Percentiles rank a stretch among this genome's conserved stretches.
Evolutionary conservation across 2,113 vertebrate species (phyloP).

Genomic region (Astatotilapia flaviijosephi): DNA sequence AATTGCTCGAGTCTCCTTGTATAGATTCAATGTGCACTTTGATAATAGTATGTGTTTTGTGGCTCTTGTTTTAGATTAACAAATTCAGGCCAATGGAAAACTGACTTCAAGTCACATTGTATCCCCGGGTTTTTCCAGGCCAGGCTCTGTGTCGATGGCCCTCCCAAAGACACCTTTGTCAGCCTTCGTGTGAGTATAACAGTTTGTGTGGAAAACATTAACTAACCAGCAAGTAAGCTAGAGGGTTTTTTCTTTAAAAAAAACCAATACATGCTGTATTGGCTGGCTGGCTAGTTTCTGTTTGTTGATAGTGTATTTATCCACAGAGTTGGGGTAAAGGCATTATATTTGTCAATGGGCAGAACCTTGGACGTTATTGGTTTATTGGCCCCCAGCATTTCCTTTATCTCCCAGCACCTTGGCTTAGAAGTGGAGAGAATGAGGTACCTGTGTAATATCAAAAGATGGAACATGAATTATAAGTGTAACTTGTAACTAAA

Average conservation of each 20-base stretch:
- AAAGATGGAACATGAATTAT: neutral
- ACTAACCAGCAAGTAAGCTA: neutral
- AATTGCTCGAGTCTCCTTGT: neutral
- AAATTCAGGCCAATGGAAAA: constrained; percentile 64
- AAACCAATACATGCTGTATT: neutral
- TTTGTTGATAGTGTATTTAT: neutral
- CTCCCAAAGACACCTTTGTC: constrained; percentile 83
- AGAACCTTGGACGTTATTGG: constrained; percentile 90
- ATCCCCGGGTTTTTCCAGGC: constrained; percentile 81
- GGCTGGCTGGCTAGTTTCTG: neutral
- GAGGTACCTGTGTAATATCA: constrained; percentile 64
- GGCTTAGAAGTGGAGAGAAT: constrained; percentile 81
- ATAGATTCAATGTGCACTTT: neutral
- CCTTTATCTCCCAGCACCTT: constrained; percentile 84
- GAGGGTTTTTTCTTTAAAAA: neutral
- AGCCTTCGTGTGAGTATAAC: constrained; percentile 73
- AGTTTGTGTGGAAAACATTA: neutral
- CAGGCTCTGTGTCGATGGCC: constrained; percentile 61
- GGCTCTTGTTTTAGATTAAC: constrained; percentile 66
- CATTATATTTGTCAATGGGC: constrained; percentile 82
- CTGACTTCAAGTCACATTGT: constrained; percentile 44
- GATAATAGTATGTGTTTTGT: neutral
- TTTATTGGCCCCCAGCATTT: constrained; percentile 85
- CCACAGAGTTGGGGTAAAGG: constrained; percentile 90
- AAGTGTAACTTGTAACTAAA: neutral